These are phyloP conservation scores for Sapajus apella DNA, from an alignment of 2,113 vertebrate species.

Conservation along the genomic window DNA sequence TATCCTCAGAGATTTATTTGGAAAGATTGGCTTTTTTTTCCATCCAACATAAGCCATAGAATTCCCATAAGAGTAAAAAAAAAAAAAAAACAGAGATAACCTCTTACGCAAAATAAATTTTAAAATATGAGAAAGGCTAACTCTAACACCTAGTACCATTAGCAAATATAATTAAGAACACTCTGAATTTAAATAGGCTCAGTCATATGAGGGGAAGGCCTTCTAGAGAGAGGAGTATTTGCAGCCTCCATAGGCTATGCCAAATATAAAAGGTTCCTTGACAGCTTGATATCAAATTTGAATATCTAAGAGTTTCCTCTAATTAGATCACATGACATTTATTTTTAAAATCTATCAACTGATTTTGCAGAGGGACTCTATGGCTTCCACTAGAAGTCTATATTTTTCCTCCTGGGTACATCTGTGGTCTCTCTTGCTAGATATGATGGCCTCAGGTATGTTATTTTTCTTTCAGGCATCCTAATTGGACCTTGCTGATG, in stretches of 20 bases:
- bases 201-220: neutral
- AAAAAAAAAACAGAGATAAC: neutral
- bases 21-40: neutral
- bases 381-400: constrained; percentile 68
- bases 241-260: neutral
- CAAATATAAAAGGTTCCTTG: constrained; percentile 64
- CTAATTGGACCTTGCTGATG: constrained; percentile 67
- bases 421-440: constrained; percentile 37
- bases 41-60: neutral
- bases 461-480: constrained; percentile 77
- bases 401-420: constrained; percentile 58
- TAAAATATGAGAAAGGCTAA: constrained; percentile 45
- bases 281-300: constrained; percentile 58
- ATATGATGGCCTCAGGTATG: constrained; percentile 54
- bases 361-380: constrained; percentile 12
- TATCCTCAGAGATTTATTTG: constrained; percentile 52
- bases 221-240: neutral
- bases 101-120: constrained; percentile 39
- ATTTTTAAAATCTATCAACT: constrained; percentile 57
- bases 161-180: constrained; percentile 42
- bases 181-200: constrained; percentile 34
- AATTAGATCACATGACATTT: constrained; percentile 61
- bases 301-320: constrained; percentile 65
- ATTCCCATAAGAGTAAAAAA: neutral
- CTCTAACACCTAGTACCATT: neutral